Conservation (phyloP, 2,113 vertebrate species). For the Diglossa brunneiventris region DNA sequence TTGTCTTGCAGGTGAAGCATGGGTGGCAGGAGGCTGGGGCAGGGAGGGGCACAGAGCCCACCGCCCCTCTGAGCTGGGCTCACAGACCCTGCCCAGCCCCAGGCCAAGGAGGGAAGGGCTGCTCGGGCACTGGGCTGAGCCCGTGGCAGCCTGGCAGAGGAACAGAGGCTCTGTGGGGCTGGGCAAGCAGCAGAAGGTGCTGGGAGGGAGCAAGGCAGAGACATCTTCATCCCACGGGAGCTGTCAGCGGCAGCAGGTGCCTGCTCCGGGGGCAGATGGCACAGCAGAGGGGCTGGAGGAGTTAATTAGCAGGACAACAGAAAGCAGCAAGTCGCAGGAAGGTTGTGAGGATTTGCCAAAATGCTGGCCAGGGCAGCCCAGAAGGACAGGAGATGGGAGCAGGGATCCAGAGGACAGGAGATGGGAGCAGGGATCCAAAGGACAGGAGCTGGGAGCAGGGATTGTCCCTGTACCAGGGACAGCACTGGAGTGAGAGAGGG, state of each 20-base stretch:
- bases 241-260: not conserved
- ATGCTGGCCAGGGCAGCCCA: not conserved
- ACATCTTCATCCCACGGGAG: slow-evolving; percentile 60
- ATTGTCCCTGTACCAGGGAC: no score
- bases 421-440: no score
- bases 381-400: not conserved
- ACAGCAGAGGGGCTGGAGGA: not conserved
- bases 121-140: not conserved
- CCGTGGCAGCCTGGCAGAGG: not conserved
- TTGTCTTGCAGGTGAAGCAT: accelerated
- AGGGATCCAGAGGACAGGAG: no score
- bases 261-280: slow-evolving; percentile 26
- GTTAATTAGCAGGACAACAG: slow-evolving; percentile 29
- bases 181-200: slow-evolving; percentile 26
- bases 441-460: no score
- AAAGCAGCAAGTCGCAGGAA: not conserved
- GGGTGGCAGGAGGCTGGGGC: not conserved
- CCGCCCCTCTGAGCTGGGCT: not conserved
- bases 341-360: not conserved
- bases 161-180: not conserved
- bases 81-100: not conserved
- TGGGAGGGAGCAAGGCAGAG: slow-evolving; percentile 6
- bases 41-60: not conserved
- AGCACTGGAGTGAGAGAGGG: no score
- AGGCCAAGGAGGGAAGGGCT: not conserved